phyloP scores from a whole-genome alignment of 2,888 invertebrate genomes.

The Thymelicus sylvestris region DNA sequence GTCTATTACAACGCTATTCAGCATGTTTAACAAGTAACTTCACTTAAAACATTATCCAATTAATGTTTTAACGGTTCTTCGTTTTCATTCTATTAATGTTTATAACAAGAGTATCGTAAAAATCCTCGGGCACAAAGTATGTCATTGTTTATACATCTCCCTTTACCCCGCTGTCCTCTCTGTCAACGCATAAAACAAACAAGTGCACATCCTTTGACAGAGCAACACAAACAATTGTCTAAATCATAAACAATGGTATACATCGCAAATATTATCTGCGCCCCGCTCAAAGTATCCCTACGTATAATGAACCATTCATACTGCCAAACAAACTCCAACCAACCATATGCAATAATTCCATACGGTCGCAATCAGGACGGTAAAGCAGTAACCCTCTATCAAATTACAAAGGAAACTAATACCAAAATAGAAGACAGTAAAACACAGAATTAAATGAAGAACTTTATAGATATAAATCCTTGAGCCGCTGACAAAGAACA shows the following conservation, averaged over 20 bases:
- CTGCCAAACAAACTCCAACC: slow-evolving; percentile 82
- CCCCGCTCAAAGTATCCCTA: slow-evolving; percentile 75
- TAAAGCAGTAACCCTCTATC: slow-evolving; percentile 67
- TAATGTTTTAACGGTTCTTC: slow-evolving; percentile 12
- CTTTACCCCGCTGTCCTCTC: slow-evolving; percentile 52
- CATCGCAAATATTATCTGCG: slow-evolving; percentile 81
- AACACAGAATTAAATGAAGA: slow-evolving; percentile 75
- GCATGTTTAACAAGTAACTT: slow-evolving; percentile 32
- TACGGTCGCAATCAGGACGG: slow-evolving; percentile 56
- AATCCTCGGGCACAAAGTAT: slow-evolving; percentile 36
- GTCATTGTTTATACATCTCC: slow-evolving; percentile 61
- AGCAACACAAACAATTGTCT: slow-evolving; percentile 81
- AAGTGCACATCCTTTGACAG: slow-evolving; percentile 84
- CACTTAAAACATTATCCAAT: slow-evolving; percentile 24
- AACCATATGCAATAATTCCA: slow-evolving; percentile 84
- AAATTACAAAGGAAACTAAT: slow-evolving; percentile 73
- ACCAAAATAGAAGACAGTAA: slow-evolving; percentile 76
- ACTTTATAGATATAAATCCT: slow-evolving; percentile 78
- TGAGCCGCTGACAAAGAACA: slow-evolving; percentile 80
- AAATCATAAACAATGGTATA: slow-evolving; percentile 84
- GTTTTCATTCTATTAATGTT: slow-evolving; percentile 10
- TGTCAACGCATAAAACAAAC: slow-evolving; percentile 67
- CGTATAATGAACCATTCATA: slow-evolving; percentile 84
- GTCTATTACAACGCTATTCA: slow-evolving; percentile 36
- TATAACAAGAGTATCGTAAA: slow-evolving; percentile 21